Conservation (phyloP, 64 coral and sea anemone genomes). For the Dendronephthya gigantea region DNA sequence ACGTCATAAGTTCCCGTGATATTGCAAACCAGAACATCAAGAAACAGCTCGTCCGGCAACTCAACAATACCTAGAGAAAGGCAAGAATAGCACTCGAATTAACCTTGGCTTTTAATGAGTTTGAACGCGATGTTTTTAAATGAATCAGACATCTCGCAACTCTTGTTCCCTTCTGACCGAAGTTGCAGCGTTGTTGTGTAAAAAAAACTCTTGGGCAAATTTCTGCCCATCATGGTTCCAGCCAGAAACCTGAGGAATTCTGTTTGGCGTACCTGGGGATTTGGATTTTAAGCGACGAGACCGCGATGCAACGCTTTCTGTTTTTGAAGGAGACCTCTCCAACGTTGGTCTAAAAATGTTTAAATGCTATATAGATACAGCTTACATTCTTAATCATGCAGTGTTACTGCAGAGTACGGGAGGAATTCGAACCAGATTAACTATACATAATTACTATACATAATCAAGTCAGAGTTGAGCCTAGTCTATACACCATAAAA, state of each 20-base stretch:
- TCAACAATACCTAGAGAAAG: constrained; percentile 32
- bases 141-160: background rate
- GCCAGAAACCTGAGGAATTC: background rate
- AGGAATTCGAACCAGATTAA: too few relatives aligned
- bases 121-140: too few relatives aligned
- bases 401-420: too few relatives aligned
- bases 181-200: background rate
- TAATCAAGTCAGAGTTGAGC: too few relatives aligned
- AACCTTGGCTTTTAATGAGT: too few relatives aligned
- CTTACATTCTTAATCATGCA: too few relatives aligned
- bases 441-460: too few relatives aligned
- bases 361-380: too few relatives aligned
- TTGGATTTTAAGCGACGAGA: background rate
- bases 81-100: background rate
- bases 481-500: too few relatives aligned
- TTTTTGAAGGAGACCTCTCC: background rate
- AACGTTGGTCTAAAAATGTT: background rate
- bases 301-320: background rate
- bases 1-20: constrained; percentile 64
- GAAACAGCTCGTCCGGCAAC: constrained; percentile 39
- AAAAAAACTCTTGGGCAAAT: background rate
- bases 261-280: background rate
- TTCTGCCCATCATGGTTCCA: background rate
- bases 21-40: constrained; percentile 72
- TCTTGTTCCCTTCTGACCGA: too few relatives aligned